Base-by-base conservation (phyloP, 1,140 invertebrate species). In the Tenebrio molitor region DNA sequence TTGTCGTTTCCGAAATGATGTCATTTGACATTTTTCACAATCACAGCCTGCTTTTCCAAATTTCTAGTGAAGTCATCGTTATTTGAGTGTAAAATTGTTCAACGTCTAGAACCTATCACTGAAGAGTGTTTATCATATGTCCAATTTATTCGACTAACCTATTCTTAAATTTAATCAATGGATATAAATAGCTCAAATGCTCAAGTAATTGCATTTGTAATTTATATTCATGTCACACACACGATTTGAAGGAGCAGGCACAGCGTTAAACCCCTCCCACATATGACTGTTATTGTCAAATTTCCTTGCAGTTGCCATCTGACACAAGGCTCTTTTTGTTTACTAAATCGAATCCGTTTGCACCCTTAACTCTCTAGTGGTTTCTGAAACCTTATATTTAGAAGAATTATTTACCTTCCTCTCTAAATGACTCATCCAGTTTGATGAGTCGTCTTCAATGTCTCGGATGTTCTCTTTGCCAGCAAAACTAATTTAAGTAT, bases 121-220 rank as follows among this genome's bases (percentile, higher is more conserved):
- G 46, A 39, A 65, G 34, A 19, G n/a, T 66, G 64, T 65, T 65
- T 65, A 65, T 65, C 39, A 16, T 66, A 23, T 25, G 23, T 44
- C 23, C 23, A 66, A n/a, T 36, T 64, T 64, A 66, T 66, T 66
- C 34, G 36, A 2, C 7, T 41, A 66, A 66, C 36, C 14, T 66
- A 44, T 44, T 66, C 63, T 66, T 42, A 66, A 44, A 66, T 42
- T 66, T 66, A 41, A 66, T 66, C 64, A 66, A 66, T 66, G 64
- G 42, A 44, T 66, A 66, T 66, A 66, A 66, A 66, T 66, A 66
- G 64, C 64, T 66, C 36, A 29, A 66, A 66, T 39, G 12, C 12
- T 44, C 36, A 44, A 42, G 63, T 66, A 66, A 66, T 66, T 66
- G 64, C 64, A 66, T 44, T 44, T 16, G 36, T 65, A 41, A 66